Conservation (phyloP, 2,888 invertebrate species). For the Dione vanillae region DNA sequence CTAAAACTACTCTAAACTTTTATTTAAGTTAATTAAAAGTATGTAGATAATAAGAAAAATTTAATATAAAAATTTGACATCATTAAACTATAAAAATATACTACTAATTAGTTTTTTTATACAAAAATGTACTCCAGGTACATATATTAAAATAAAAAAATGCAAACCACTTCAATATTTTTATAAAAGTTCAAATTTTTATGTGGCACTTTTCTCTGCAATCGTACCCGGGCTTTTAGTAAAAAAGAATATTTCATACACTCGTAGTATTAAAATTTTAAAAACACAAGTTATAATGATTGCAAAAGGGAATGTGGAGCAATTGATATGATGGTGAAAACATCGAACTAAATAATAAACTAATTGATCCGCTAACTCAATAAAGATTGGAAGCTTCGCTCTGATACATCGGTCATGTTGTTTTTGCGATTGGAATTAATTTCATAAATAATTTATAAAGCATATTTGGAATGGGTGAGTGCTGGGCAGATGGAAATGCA, state of each 20-base stretch:
- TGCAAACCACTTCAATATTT: slow-evolving; percentile 1
- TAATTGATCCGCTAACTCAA: slow-evolving; percentile 65
- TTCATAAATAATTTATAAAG: slow-evolving; percentile 81
- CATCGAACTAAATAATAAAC: slow-evolving; percentile 50
- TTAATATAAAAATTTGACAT: not conserved
- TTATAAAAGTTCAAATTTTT: slow-evolving; percentile 17
- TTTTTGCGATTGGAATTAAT: slow-evolving; percentile 76
- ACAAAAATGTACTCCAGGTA: not conserved
- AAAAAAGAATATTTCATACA: slow-evolving; percentile 23
- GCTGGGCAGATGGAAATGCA: slow-evolving; percentile 79
- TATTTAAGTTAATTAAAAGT: no score
- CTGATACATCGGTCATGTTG: slow-evolving; percentile 62
- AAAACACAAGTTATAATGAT: slow-evolving; percentile 34
- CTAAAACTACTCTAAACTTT: no score
- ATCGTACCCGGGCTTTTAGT: slow-evolving; percentile 9
- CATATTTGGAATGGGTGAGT: slow-evolving; percentile 66
- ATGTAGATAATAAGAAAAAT: not conserved
- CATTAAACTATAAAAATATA: not conserved
- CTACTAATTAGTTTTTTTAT: slow-evolving; percentile 3
- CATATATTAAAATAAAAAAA: not conserved
- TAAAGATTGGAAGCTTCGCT: slow-evolving; percentile 62
- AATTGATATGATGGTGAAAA: slow-evolving; percentile 47
- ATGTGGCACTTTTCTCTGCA: slow-evolving; percentile 13
- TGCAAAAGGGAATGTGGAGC: slow-evolving; percentile 44
- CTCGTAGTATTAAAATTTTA: slow-evolving; percentile 10